Base-by-base conservation (phyloP, 2,113 vertebrate genomes). In the Deroptyus accipitrinus region DNA sequence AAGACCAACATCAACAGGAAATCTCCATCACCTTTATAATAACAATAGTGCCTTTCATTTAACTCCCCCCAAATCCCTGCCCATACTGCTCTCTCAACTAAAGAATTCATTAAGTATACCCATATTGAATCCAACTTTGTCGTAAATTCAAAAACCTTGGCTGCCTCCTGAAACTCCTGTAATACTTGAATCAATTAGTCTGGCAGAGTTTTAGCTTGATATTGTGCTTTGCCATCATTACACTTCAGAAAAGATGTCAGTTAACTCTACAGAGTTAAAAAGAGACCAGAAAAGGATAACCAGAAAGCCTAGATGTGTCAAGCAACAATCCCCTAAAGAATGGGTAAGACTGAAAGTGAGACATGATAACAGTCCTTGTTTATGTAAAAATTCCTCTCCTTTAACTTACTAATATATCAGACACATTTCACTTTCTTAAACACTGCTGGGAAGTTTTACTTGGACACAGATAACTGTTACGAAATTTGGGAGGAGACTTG, bases 341-440 rank as follows among this genome's bases (percentile, higher is more conserved):
- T 1, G 30, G 25, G 4, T 55, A 93, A 69, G 23, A 68, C 48
- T 57, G 18, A 74, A 78, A 82, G 23, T 6, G 39, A 91, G 62
- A 85, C 24, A 37, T 4, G 51, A 18, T 76, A 87, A 68, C 33
- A 62, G 18, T 11, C 33, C n/a, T 44, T 88, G 72, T 41, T 95
- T 85, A 83, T n/a, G 62, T 27, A 85, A 85, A 95, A 91, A 95
- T 82, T 82, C 57, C 62, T 73, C 69, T 91, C 70, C 44, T 57
- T 18, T 41, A 91, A 76, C 22, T 54, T 10, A 1, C 10, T 54
- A 86, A 78, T 59, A 4, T 15, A 85, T 72, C 78, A 87, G 57
- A 62, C 33, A 52, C 0, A 1, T 84, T 89, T 63, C 42, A 64
- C 16, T 64, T 89, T 79, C 33, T 85, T 68, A 76, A 64, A 76